Conservation (phyloP, 2,113 vertebrate genomes). For the Morone saxatilis region DNA sequence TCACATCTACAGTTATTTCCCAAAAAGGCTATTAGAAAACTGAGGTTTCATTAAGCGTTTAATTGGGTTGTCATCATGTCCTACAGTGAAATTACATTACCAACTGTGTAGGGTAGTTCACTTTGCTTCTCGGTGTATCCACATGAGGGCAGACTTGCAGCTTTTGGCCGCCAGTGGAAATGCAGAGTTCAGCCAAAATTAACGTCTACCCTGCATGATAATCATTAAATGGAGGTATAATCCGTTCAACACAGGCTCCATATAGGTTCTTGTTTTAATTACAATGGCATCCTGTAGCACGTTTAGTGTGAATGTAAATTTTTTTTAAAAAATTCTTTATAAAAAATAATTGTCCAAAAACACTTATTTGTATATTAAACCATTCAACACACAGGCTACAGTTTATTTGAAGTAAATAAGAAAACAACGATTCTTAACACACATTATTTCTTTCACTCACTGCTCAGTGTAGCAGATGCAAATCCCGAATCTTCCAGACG, state of each 20-base stretch:
- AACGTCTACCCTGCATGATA: conserved; percentile 39
- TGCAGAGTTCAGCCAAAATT: conserved; percentile 41
- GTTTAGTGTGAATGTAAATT: too few relatives aligned
- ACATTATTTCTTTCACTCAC: neutral
- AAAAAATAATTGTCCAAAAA: neutral
- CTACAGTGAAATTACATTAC: conserved; percentile 57
- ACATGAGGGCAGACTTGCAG: conserved; percentile 82
- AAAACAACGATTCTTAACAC: neutral
- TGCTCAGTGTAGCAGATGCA: neutral
- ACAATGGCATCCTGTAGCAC: neutral
- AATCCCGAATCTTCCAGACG: neutral
- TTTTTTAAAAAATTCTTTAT: neutral
- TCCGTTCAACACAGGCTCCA: neutral
- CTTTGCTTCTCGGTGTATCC: conserved; percentile 64
- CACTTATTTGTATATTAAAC: neutral
- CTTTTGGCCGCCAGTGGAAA: conserved; percentile 26
- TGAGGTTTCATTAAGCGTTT: conserved; percentile 72
- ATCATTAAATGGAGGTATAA: conserved; percentile 15
- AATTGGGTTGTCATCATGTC: conserved; percentile 67
- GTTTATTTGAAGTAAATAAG: neutral
- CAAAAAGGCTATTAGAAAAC: conserved; percentile 48
- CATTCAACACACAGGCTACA: neutral
- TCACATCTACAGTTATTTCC: conserved; percentile 37
- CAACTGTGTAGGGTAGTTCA: conserved; percentile 46
- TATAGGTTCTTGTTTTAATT: conserved; percentile 17